Evolutionary conservation across 35 echinoderm and acorn worm species (phyloP).

Genomic region (Anneissia japonica): DNA sequence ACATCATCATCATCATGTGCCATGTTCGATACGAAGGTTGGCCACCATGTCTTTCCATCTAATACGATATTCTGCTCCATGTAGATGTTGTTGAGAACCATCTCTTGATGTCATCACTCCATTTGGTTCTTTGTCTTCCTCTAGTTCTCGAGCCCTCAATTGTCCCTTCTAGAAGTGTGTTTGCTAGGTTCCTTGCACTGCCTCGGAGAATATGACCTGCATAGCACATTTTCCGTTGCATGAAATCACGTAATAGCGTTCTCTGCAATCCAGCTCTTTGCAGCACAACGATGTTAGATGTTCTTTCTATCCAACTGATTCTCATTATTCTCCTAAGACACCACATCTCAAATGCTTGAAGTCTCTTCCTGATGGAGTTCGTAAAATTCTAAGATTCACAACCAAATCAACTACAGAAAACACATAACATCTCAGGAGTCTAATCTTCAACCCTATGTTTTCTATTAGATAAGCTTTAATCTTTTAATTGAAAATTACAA

Average conservation of each 20-base stretch:
- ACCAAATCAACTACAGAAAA: neutral
- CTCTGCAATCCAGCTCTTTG: neutral
- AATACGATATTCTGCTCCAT: too few relatives aligned
- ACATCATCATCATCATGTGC: too few relatives aligned
- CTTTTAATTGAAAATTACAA: too few relatives aligned
- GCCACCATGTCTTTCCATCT: too few relatives aligned
- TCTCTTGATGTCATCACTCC: conserved; percentile 21
- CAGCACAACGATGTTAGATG: neutral
- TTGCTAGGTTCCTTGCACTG: neutral
- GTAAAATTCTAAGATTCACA: neutral
- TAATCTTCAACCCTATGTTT: neutral
- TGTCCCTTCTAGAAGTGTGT: neutral
- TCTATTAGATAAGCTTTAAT: too few relatives aligned
- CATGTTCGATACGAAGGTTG: too few relatives aligned
- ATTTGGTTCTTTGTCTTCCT: conserved; percentile 7
- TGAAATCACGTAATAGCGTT: neutral
- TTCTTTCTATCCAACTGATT: neutral
- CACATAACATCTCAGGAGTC: neutral
- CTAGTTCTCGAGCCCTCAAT: neutral
- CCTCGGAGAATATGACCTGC: neutral
- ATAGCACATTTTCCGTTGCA: neutral
- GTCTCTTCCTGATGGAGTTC: neutral
- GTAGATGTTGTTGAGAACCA: neutral
- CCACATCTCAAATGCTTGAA: neutral
- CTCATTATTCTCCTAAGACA: neutral